Base-by-base conservation (phyloP, 2,113 vertebrate genomes). In the Pluvialis apricaria region DNA sequence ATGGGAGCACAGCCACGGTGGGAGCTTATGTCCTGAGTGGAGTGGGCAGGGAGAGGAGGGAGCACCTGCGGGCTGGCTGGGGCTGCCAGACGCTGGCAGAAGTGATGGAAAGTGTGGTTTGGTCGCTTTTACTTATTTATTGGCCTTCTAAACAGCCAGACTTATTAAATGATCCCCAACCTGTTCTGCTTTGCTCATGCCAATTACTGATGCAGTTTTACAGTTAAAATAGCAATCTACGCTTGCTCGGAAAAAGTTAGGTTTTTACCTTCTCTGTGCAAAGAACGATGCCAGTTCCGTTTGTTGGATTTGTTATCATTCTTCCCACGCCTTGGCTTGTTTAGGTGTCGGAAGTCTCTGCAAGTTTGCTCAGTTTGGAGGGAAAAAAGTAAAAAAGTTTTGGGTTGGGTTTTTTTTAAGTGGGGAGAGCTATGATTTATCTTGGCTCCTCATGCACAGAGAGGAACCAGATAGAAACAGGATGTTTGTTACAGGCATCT, bases 401-500 rank as follows among this genome's bases (percentile, higher is more conserved):
- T 49, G 15, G 13, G 13, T 49, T 49, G 21, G 11, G 5, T 49
- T 22, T 22, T 49, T 49, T 22, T 49, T 24, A 42, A 31, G 28
- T 12, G 32, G 19, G 29, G 42, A 20, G 19, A 66, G 9, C 42
- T 81, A 18, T 31, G 40, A 78, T 91, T 93, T 93, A 51, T 90
- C 65, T 93, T 95, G 80, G 65, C 55, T 93, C 2, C 65, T 82
- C 47, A n/a, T 68, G 42, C 38, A 60, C 36, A 72, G 57, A 77
- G 70, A 51, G 36, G 25, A 85, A 69, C 49, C 49, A 94, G 36
- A 78, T n/a, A 77, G 61, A 95, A 91, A 94, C 96, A 93, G 92
- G 84, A 93, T 96, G 82, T 96, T 96, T 94, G 81, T 91, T 94
- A 40, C 44, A 76, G 44, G 22, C 76, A 79, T 88, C 89, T 92